A percentile compares a stretch with the other conserved stretches of the same genome.
Evolutionary conservation across 2,888 invertebrate species (phyloP).

Genomic region (Sarcophaga rosellei): DNA sequence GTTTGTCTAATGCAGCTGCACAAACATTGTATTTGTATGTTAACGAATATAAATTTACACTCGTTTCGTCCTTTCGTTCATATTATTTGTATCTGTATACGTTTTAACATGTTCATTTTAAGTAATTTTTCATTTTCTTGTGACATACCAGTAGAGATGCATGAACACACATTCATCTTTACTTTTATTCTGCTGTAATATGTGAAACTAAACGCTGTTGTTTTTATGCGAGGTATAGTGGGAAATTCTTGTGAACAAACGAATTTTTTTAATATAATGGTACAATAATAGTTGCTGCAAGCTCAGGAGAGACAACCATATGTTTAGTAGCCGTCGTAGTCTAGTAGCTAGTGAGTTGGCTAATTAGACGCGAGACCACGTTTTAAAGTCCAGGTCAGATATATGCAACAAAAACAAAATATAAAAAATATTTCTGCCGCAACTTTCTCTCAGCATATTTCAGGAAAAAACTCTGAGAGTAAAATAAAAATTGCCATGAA

Average conservation of each 20-base stretch:
- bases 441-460: too few species aligned
- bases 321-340: too few species aligned
- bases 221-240: neutral
- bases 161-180: slow-evolving; percentile 12
- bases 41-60: neutral
- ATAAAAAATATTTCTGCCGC: too few species aligned
- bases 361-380: too few species aligned
- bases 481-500: too few species aligned
- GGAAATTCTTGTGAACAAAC: neutral
- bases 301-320: too few species aligned
- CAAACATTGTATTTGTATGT: neutral
- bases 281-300: too few species aligned
- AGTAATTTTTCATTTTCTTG: slow-evolving; percentile 71
- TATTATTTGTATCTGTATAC: neutral
- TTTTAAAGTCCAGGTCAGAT: too few species aligned
- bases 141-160: slow-evolving; percentile 64
- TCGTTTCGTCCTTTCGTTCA: neutral
- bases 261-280: neutral
- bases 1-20: slow-evolving; percentile 68
- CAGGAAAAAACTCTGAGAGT: too few species aligned
- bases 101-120: slow-evolving; percentile 67
- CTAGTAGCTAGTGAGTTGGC: too few species aligned
- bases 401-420: too few species aligned
- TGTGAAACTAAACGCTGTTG: neutral
- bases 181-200: neutral